Conservation (phyloP, 2,797 vertebrate species). For the Oryzias sinensis region DNA sequence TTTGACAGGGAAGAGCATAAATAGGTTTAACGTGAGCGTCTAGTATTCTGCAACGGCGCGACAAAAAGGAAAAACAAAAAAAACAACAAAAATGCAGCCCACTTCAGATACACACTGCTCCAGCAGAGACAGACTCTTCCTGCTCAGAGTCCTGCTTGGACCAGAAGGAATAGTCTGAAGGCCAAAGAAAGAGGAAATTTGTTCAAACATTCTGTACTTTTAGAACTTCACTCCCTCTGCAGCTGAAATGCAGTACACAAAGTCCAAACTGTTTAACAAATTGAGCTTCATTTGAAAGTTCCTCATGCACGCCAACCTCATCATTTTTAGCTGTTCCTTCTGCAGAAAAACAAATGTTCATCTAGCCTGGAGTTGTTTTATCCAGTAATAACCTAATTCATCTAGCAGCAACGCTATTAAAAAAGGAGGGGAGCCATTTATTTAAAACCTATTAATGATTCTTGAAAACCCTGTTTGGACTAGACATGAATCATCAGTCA, state of each 20-base stretch:
- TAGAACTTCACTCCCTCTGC: slow-evolving; percentile 24
- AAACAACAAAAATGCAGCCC: slow-evolving; percentile 34
- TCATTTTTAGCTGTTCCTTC: slow-evolving; percentile 2
- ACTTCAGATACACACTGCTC: slow-evolving; percentile 28
- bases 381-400: neutral
- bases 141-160: slow-evolving; percentile 33
- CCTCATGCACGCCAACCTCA: neutral
- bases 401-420: neutral
- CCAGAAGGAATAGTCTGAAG: slow-evolving; percentile 16
- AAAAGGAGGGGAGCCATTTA: too few relatives aligned
- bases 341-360: slow-evolving; percentile 12
- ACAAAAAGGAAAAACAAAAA: slow-evolving; percentile 6
- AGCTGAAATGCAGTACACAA: slow-evolving; percentile 11
- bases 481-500: too few relatives aligned
- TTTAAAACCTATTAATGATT: too few relatives aligned
- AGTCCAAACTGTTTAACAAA: slow-evolving; percentile 6
- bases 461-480: too few relatives aligned
- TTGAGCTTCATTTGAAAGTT: slow-evolving; percentile 3
- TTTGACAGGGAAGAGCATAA: slow-evolving; percentile 22
- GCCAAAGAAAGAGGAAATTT: slow-evolving; percentile 35
- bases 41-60: slow-evolving; percentile 44
- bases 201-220: slow-evolving; percentile 28
- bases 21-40: slow-evolving; percentile 26
- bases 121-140: slow-evolving; percentile 31
- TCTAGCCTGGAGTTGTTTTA: slow-evolving; percentile 2